A percentile compares a stretch with the other conserved stretches of the same genome.
These are phyloP conservation scores for Dicranocentrus wangi DNA, from an alignment of 2,888 invertebrate species.

Conservation along the genomic window DNA sequence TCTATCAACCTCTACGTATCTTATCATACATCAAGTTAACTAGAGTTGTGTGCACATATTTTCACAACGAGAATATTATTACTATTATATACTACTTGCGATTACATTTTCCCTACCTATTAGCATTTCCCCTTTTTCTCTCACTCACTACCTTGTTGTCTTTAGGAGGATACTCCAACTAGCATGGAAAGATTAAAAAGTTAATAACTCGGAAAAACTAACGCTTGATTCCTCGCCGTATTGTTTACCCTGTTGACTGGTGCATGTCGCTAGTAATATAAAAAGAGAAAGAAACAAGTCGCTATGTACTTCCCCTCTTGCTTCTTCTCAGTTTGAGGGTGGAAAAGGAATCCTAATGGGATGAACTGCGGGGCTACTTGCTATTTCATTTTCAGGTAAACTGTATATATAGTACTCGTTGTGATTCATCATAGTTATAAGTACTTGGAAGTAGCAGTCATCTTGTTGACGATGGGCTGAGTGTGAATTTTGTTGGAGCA, in stretches of 20 bases:
- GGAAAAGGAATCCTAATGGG: not conserved
- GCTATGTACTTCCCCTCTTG: not conserved
- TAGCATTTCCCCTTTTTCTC: conserved; percentile 63
- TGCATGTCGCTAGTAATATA: conserved; percentile 14
- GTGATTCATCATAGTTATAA: no score
- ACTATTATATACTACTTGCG: conserved; percentile 52
- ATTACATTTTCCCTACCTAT: conserved; percentile 62
- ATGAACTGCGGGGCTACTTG: conserved; percentile 25
- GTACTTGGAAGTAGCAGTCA: no score
- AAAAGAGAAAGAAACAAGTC: not conserved
- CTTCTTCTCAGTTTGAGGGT: not conserved
- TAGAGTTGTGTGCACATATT: conserved; percentile 51
- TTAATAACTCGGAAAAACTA: conserved; percentile 33
- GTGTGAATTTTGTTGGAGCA: conserved; percentile 26
- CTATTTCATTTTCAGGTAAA: conserved; percentile 5
- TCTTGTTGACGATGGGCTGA: not conserved
- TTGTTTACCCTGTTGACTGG: conserved; percentile 25
- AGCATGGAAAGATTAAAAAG: conserved; percentile 29
- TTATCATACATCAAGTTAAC: conserved; percentile 51
- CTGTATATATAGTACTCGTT: no score
- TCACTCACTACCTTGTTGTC: conserved; percentile 3
- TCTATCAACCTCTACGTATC: conserved; percentile 30
- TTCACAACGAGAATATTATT: conserved; percentile 65
- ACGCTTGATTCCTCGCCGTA: conserved; percentile 24
- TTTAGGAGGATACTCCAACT: no score